Evolutionary conservation across 2,888 invertebrate species (phyloP).

Genomic region (Dysmachus trigonus): DNA sequence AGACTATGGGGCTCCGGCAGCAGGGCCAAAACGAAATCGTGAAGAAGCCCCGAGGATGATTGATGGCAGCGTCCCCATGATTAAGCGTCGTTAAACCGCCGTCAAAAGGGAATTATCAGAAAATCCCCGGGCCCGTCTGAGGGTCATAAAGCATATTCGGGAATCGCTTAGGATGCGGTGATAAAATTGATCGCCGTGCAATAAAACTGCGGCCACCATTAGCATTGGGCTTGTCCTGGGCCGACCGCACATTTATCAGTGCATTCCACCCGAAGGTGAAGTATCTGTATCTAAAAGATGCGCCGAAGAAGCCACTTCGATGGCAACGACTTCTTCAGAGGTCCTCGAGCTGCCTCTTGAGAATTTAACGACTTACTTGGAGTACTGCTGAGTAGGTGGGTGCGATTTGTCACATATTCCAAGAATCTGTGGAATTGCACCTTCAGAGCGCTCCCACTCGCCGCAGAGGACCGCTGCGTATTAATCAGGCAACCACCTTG

Average conservation of each 20-base stretch:
- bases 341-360: neutral
- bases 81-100: constrained; percentile 45
- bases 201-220: constrained; percentile 32
- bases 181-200: constrained; percentile 34
- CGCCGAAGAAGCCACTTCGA: neutral
- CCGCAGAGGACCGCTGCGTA: neutral
- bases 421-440: neutral
- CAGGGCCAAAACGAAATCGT: neutral
- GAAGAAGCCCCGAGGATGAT: constrained; percentile 34
- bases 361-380: neutral
- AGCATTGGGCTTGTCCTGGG: neutral
- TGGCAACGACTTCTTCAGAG: constrained; percentile 4
- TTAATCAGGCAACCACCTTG: constrained; percentile 15
- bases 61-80: constrained; percentile 44
- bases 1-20: neutral
- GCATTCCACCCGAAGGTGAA: neutral
- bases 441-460: neutral
- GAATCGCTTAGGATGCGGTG: constrained; percentile 10
- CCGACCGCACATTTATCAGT: constrained; percentile 34
- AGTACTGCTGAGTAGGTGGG: neutral
- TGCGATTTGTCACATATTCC: constrained; percentile 11
- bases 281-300: neutral
- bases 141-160: constrained; percentile 2
- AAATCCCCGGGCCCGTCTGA: neutral
- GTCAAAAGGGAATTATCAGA: constrained; percentile 18